Percentiles rank a stretch among this genome's conserved stretches.
These are phyloP conservation scores for Willisornis vidua DNA, from an alignment of 2,113 vertebrate genomes.

Conservation along the genomic window DNA sequence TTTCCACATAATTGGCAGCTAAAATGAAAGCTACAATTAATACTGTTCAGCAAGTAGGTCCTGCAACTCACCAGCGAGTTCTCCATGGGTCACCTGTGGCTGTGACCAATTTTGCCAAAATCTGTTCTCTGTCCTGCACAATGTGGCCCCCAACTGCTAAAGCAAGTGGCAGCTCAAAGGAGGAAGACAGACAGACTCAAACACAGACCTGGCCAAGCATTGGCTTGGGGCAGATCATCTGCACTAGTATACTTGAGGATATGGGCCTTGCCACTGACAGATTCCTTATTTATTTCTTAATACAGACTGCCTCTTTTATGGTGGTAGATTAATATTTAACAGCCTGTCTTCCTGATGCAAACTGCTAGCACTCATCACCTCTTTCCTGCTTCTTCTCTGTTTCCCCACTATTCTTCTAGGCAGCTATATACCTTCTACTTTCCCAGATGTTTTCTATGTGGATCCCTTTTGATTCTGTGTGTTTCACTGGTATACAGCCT, in stretches of 20 bases:
- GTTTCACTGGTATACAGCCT: background rate
- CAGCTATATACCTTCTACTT: background rate
- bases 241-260: background rate
- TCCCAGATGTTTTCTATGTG: background rate
- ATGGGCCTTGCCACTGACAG: background rate
- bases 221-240: fast-evolving
- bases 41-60: fast-evolving
- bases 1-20: fast-evolving
- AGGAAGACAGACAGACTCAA: background rate
- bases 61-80: background rate
- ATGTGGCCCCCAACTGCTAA: background rate
- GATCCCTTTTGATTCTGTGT: background rate
- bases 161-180: background rate
- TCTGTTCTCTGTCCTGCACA: background rate
- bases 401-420: background rate
- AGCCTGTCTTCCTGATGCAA: background rate
- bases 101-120: background rate
- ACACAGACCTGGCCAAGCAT: background rate
- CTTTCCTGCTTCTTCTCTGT: background rate
- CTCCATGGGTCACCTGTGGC: background rate
- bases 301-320: background rate
- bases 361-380: background rate
- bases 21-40: background rate
- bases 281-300: background rate
- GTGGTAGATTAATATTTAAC: background rate